Evolutionary conservation across 2,113 vertebrate genomes (phyloP).

Genomic region (Ictalurus punctatus): DNA sequence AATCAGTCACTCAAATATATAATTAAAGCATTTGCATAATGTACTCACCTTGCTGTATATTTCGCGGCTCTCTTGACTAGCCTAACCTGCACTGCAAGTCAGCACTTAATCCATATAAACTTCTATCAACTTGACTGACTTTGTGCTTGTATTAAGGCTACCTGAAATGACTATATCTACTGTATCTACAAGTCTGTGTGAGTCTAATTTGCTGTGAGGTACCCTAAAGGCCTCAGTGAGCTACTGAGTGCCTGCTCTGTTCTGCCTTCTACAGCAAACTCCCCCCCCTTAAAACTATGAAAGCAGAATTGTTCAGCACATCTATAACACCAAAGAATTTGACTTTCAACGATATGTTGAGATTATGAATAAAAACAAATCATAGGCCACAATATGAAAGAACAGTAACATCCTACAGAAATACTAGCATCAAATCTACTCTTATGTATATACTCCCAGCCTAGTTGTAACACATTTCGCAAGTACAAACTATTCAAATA

Average conservation of each 20-base stretch:
- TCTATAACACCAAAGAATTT: background rate
- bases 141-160: background rate
- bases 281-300: constrained; percentile 39
- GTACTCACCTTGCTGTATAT: background rate
- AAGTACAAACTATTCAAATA: background rate
- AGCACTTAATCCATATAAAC: background rate
- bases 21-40: background rate
- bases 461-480: background rate
- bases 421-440: background rate
- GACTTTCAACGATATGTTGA: background rate
- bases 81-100: background rate
- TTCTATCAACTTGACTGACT: background rate
- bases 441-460: too few species aligned
- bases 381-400: background rate
- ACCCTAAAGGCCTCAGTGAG: constrained; percentile 4
- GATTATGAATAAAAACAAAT: background rate
- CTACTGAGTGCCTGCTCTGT: constrained; percentile 44
- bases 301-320: constrained; percentile 36
- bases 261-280: constrained; percentile 21
- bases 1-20: background rate
- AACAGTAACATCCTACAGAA: background rate
- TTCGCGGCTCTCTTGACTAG: background rate
- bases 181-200: background rate
- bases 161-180: background rate
- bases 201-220: constrained; percentile 19